phyloP scores from a whole-genome alignment of 2,888 invertebrate genomes.

The Penaeus monodon region DNA sequence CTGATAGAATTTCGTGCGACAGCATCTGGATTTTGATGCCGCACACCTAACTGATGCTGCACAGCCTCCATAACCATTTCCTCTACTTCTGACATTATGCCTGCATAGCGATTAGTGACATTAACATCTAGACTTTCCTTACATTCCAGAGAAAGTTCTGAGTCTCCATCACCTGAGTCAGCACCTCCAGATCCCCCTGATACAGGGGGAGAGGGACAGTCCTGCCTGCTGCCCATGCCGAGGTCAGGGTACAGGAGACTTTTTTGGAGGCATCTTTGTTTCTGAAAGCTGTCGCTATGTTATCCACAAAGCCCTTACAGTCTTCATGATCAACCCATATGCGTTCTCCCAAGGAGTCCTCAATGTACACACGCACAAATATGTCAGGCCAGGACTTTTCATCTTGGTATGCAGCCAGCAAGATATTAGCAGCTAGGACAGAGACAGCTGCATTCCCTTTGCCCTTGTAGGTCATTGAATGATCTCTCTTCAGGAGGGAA shows the following conservation, averaged over 20 bases:
- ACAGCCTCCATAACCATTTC: conserved; percentile 87
- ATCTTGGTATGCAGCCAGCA: conserved; percentile 85
- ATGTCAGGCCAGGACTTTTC: conserved; percentile 91
- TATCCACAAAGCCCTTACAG: conserved; percentile 91
- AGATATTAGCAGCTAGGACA: conserved; percentile 85
- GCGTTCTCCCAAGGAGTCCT: conserved; percentile 93
- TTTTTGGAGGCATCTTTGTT: conserved; percentile 83
- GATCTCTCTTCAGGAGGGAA: conserved; percentile 81
- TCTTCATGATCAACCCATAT: conserved; percentile 94
- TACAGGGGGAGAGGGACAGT: conserved; percentile 65
- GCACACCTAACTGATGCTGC: conserved; percentile 86
- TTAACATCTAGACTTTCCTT: conserved; percentile 68
- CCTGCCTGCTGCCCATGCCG: conserved; percentile 62
- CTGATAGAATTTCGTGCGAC: conserved; percentile 90
- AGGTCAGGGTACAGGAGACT: conserved; percentile 76
- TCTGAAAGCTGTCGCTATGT: conserved; percentile 87
- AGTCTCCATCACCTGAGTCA: conserved; percentile 66
- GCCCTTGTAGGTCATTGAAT: conserved; percentile 76
- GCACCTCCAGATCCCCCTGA: conserved; percentile 57
- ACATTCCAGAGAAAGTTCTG: conserved; percentile 67
- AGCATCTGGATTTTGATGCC: conserved; percentile 82
- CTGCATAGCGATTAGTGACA: conserved; percentile 63
- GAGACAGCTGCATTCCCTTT: conserved; percentile 86
- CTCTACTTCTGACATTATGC: conserved; percentile 74
- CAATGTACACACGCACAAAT: conserved; percentile 92